Evolutionary conservation across 2,113 vertebrate genomes (phyloP).

Genomic region (Psittacula cyanocephala): DNA sequence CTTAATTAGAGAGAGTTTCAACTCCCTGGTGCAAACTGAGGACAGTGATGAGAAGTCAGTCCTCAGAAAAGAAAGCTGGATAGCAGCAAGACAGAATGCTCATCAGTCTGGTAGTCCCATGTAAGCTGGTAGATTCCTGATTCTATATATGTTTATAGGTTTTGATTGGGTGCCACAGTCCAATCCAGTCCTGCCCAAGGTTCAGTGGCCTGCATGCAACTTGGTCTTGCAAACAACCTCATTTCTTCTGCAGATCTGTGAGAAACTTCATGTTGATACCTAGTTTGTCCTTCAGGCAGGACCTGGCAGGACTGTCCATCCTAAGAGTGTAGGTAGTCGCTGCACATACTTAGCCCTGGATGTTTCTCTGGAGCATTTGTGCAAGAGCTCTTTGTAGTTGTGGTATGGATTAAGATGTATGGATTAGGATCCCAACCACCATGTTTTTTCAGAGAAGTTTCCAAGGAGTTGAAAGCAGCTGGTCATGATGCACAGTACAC

Average conservation of each 20-base stretch:
- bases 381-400: accelerated
- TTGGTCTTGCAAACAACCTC: neutral
- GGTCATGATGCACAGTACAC: neutral
- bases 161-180: neutral
- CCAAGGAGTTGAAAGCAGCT: neutral
- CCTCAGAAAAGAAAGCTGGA: neutral
- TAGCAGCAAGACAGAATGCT: neutral
- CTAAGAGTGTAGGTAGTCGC: neutral
- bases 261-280: neutral
- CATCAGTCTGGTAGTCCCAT: neutral
- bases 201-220: neutral
- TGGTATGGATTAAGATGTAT: neutral
- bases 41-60: neutral
- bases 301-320: neutral
- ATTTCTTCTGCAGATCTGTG: neutral
- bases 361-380: neutral
- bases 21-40: neutral
- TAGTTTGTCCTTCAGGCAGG: neutral
- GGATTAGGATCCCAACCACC: neutral
- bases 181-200: neutral
- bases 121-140: neutral
- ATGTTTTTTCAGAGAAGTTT: neutral
- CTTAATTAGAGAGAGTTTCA: neutral
- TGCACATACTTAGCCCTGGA: neutral
- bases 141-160: neutral